phyloP scores from a whole-genome alignment of 2,797 vertebrate species.

The Anguilla marmorata region DNA sequence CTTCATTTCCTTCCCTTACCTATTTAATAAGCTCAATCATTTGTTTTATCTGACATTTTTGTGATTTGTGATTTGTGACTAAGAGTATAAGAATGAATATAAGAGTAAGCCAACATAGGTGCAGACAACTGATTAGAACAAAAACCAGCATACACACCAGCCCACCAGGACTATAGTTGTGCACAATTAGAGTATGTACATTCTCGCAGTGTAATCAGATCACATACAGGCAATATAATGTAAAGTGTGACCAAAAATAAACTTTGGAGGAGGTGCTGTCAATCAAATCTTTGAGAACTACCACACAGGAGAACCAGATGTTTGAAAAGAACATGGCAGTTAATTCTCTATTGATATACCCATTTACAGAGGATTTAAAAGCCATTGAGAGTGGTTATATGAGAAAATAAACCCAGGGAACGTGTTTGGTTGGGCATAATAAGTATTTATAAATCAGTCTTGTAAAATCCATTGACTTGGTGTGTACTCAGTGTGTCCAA shows the following conservation, averaged over 20 bases:
- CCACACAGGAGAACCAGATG: not conserved
- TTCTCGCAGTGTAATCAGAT: not conserved
- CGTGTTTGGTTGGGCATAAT: slow-evolving; percentile 10
- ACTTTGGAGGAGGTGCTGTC: slow-evolving; percentile 1
- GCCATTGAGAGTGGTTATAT: not conserved
- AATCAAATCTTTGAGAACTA: not conserved
- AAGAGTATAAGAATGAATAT: not conserved
- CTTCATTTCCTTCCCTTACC: no score
- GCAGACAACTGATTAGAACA: not conserved
- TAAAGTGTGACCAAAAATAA: slow-evolving; percentile 20
- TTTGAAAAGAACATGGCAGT: slow-evolving; percentile 11
- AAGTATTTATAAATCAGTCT: slow-evolving; percentile 21
- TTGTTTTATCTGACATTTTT: not conserved
- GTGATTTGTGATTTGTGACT: not conserved
- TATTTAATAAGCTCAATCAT: not conserved
- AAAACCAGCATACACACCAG: not conserved
- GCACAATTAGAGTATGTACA: not conserved
- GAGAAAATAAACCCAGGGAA: slow-evolving; percentile 17
- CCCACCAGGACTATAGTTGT: no score
- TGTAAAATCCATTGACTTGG: slow-evolving; percentile 2
- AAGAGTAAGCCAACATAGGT: not conserved
- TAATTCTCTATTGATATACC: not conserved
- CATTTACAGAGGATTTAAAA: slow-evolving; percentile 9
- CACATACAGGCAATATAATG: not conserved
- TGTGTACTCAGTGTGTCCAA: not conserved